Evolutionary conservation across 2,888 invertebrate species (phyloP).

Genomic region (Rosalia funebris): DNA sequence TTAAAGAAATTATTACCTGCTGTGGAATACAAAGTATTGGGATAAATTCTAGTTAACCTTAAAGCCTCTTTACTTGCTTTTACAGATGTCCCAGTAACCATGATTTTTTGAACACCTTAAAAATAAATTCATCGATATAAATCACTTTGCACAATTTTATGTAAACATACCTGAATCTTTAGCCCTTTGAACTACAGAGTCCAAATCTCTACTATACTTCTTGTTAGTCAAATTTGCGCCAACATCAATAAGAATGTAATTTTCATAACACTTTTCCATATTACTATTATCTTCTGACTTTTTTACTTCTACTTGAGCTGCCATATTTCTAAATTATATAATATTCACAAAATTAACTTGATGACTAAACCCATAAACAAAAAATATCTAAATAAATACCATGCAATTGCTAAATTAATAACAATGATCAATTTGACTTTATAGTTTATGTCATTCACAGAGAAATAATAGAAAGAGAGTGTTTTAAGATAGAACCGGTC

Average conservation of each 20-base stretch:
- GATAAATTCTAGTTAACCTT: constrained; percentile 87
- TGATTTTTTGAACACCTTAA: constrained; percentile 90
- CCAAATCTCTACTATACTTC: constrained; percentile 91
- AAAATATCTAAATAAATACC: too few species aligned
- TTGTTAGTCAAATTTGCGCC: constrained; percentile 94
- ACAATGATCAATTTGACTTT: too few species aligned
- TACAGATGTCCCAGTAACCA: constrained; percentile 92
- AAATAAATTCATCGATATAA: constrained; percentile 14
- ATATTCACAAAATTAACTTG: constrained; percentile 16
- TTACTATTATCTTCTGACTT: constrained; percentile 32
- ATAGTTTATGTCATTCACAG: too few species aligned
- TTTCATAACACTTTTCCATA: constrained; percentile 87
- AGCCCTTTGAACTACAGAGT: constrained; percentile 90
- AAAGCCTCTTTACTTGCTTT: constrained; percentile 91
- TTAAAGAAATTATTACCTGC: constrained; percentile 71
- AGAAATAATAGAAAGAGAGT: too few species aligned
- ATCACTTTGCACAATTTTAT: not conserved
- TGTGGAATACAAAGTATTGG: constrained; percentile 89
- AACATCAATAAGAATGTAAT: constrained; percentile 90
- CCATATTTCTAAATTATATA: constrained; percentile 33
- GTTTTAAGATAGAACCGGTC: too few species aligned
- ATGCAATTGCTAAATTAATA: too few species aligned
- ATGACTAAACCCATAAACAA: constrained; percentile 35
- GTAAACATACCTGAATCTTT: constrained; percentile 82
- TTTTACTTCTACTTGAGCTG: constrained; percentile 36